Conservation (phyloP, 2,888 invertebrate genomes). For the Gerris lacustris region DNA sequence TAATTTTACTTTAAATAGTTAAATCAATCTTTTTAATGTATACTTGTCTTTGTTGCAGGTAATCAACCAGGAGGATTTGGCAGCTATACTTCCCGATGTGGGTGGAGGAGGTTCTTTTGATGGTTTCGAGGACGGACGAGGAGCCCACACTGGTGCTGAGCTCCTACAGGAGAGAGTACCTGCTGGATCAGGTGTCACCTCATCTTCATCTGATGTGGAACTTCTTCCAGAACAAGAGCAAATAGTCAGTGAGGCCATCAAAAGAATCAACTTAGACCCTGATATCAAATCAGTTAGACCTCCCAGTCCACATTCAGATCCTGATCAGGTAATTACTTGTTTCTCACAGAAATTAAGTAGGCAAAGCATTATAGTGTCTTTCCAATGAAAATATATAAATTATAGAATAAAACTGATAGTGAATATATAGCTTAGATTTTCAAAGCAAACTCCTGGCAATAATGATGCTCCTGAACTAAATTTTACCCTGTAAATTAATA, state of each 20-base stretch:
- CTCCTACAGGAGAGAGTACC: conserved; percentile 26
- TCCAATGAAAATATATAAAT: too few species aligned
- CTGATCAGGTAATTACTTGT: conserved; percentile 10
- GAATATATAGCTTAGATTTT: too few species aligned
- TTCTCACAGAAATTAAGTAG: too few species aligned
- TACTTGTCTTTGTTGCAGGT: conserved; percentile 40
- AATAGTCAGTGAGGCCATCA: conserved; percentile 62
- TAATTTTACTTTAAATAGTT: too few species aligned
- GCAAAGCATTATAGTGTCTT: too few species aligned
- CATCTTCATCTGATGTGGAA: conserved; percentile 63
- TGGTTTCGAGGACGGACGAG: conserved; percentile 46
- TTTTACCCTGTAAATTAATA: too few species aligned
- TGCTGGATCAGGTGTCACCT: conserved; percentile 33
- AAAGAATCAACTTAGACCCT: conserved; percentile 46
- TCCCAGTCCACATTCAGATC: conserved; percentile 14
- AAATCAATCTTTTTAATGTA: too few species aligned
- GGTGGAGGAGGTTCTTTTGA: conserved; percentile 42
- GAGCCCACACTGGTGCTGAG: conserved; percentile 40
- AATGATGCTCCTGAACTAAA: too few species aligned
- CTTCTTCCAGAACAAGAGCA: conserved; percentile 47
- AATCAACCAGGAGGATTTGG: conserved; percentile 66
- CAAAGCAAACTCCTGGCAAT: too few species aligned
- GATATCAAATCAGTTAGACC: conserved; percentile 22
- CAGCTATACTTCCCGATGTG: conserved; percentile 59
- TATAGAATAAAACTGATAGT: too few species aligned